Percentiles rank a stretch among this genome's conserved stretches.
Conservation (phyloP, 2,888 invertebrate genomes). For the Aromia moschata region DNA sequence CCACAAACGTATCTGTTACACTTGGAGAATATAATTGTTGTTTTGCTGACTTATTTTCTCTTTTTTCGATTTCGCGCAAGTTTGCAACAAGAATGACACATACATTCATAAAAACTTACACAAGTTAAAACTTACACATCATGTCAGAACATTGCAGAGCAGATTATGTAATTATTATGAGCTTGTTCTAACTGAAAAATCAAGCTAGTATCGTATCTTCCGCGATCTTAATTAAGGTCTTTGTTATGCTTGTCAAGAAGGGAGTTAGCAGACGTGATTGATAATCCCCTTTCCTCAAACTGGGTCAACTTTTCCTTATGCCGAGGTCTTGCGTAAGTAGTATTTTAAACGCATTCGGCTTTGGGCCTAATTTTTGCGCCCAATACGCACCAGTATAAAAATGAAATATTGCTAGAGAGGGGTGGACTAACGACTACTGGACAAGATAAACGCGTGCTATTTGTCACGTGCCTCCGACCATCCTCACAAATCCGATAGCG, state of each 20-base stretch:
- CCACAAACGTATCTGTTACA: too few relatives aligned
- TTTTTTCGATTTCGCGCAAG: too few relatives aligned
- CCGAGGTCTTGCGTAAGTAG: neutral
- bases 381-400: neutral
- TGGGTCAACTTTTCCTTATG: neutral
- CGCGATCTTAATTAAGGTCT: neutral
- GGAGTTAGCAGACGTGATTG: neutral
- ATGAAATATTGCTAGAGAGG: neutral
- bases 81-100: too few relatives aligned
- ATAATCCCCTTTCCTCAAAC: neutral
- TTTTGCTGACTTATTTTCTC: too few relatives aligned
- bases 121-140: too few relatives aligned
- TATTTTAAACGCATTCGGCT: neutral
- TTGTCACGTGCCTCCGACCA: constrained; percentile 1
- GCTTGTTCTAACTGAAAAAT: neutral
- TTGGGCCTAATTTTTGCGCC: neutral
- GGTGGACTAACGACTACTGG: constrained; percentile 1
- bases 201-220: neutral
- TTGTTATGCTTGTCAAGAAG: neutral
- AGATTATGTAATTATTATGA: too few relatives aligned
- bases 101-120: too few relatives aligned
- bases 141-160: too few relatives aligned
- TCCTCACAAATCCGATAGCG: neutral
- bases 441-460: constrained; percentile 7
- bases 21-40: too few relatives aligned